Base-by-base conservation (phyloP, 1,140 invertebrate species). In the Scaptomyza hsui region DNA sequence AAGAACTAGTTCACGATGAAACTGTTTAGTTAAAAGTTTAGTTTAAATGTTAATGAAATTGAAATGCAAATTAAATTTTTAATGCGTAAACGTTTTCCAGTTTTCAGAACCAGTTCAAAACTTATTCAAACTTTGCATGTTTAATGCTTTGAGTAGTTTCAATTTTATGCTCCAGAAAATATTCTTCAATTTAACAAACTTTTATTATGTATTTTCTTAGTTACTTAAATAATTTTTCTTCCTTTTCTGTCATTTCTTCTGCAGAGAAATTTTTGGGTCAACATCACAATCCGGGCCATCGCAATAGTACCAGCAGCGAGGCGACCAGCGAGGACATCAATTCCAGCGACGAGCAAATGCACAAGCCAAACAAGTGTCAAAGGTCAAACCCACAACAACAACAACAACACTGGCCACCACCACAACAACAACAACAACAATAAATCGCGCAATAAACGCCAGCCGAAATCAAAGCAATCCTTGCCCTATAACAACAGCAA, bases 261-360 rank as follows among this genome's bases (percentile, higher is more conserved):
- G 7, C 62, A 91, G 89, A 90, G 57, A 90, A 90, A 72, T 78
- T 72, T 29, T 49, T 85, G 57, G 69, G 74, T 41, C 79, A 76
- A 49, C 89, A 90, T 69, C 89, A 90, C 71, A 90, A 91, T 77
- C 67, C 76, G 2, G 74, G 71, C 0, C 90, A 91, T 68, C 83
- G 90, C 16, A 91, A 91, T 42, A 91, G 90, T 71, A 90, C 88
- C 55, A 79, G 89, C 49, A 91, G 90, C 56, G 90, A 90, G 60
- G 68, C 78, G n/a, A 78, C 90, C 59, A 89, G 86, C 74, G 86
- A 90, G 67, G 89, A 90, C 49, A 78, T 81, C 4, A 75, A 76
- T 19, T 90, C 85, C 12, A 89, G 88, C 21, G 70, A 89, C 24
- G 90, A 91, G 55, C 83, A 88, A 2, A 44, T 83, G 19, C 49